phyloP scores from a whole-genome alignment of 2,888 invertebrate genomes.

The Trissonchulus sp. region DNA sequence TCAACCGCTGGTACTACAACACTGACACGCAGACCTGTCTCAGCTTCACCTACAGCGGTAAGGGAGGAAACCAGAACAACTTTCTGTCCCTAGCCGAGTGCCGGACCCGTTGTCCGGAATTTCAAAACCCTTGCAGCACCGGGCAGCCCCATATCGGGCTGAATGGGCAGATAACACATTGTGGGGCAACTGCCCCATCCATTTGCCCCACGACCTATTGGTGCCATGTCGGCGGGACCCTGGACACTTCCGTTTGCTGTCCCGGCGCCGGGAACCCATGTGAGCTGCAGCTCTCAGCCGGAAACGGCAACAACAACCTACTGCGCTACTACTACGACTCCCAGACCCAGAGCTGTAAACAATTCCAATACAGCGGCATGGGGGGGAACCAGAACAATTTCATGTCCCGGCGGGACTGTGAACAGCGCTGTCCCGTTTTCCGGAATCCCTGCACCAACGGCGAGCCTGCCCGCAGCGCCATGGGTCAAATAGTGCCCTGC shows the following conservation, averaged over 20 bases:
- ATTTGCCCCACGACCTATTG: slow-evolving; percentile 32
- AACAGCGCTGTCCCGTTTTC: slow-evolving; percentile 34
- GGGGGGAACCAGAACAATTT: slow-evolving; percentile 37
- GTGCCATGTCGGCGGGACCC: slow-evolving; percentile 33
- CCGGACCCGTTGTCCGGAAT: neutral
- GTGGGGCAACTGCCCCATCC: neutral
- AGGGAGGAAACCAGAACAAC: slow-evolving; percentile 37
- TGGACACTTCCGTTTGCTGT: slow-evolving; percentile 33
- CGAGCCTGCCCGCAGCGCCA: slow-evolving; percentile 26
- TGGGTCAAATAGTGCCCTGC: slow-evolving; percentile 18
- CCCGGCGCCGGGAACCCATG: slow-evolving; percentile 37
- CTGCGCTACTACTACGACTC: slow-evolving; percentile 35
- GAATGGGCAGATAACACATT: slow-evolving; percentile 37
- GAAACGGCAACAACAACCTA: slow-evolving; percentile 37
- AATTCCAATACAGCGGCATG: slow-evolving; percentile 34
- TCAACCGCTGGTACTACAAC: slow-evolving; percentile 45
- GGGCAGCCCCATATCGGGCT: slow-evolving; percentile 42
- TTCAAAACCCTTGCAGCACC: slow-evolving; percentile 44
- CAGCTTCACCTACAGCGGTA: slow-evolving; percentile 36
- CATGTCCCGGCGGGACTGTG: slow-evolving; percentile 30
- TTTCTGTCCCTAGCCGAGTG: slow-evolving; percentile 35
- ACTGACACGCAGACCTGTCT: slow-evolving; percentile 36
- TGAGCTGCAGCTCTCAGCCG: slow-evolving; percentile 47
- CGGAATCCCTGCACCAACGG: slow-evolving; percentile 32
- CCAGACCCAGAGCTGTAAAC: slow-evolving; percentile 31